Base-by-base conservation (phyloP, 2,888 invertebrate species). In the Embidobia sp. region DNA sequence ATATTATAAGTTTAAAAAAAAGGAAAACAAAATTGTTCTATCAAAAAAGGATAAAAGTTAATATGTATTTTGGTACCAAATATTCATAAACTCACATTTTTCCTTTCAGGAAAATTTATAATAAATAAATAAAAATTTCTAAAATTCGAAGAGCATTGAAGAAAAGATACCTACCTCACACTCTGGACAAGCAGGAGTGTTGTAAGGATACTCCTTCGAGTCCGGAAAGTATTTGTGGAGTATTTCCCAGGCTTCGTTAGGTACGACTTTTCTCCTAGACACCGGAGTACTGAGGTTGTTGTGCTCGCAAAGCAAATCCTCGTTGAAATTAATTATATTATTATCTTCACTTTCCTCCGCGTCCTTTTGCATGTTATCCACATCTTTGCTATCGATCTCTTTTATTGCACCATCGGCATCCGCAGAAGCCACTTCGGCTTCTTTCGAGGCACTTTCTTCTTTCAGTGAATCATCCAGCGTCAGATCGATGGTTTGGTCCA, bases 291-390 rank as follows among this genome's bases (percentile, higher is more conserved):
- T 87, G 0, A 89, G 76, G n/a, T 84, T 80, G 88, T 90, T 88
- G 84, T 93, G 92, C 27, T 87, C 88, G 85, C 92, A 92, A 6
- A 91, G 83, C 11, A 92, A 85, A 79, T 92, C 92, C 81, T 91
- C 91, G 83, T 92, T 92, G 79, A 92, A 92, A 53, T 88, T 87
- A 11, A 90, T 80, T 26, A 86, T 84, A 26, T 81, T 78, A n/a
- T 88, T 88, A 48, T 86, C 86, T 4, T 87, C 87, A 44, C 84
- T 84, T 40, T 89, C 88, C n/a, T 84, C 85, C 10, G 84, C 83
- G 46, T 87, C 85, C 27, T 80, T 61, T 13, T 46, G 61, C 1
- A 10, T 79, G 48, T 79, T 66, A 19, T 76, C 78, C 1, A 27
- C 35, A n/a, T n/a, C n/a, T n/a, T n/a, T n/a, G n/a, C n/a, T n/a